Conservation (phyloP, 2,888 invertebrate genomes). For the Tanaodytes sp. region DNA sequence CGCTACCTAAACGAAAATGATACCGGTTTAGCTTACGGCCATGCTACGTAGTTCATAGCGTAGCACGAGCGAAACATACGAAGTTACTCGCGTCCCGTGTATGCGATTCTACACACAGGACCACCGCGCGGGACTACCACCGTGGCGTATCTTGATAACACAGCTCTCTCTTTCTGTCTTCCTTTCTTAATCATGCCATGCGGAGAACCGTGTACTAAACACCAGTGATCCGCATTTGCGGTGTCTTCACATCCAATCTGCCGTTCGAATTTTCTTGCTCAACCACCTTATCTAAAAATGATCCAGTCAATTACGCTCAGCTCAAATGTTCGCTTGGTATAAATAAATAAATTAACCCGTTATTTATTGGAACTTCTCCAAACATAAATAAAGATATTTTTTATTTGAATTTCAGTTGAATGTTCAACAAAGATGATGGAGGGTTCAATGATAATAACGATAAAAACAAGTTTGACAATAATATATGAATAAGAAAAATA, state of each 20-base stretch:
- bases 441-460: too few relatives aligned
- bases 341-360: too few relatives aligned
- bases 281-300: too few relatives aligned
- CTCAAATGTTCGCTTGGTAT: too few relatives aligned
- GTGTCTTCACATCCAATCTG: constrained; percentile 30
- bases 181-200: constrained; percentile 44
- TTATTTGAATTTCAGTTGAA: too few relatives aligned
- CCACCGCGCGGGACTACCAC: constrained; percentile 62
- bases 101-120: constrained; percentile 55
- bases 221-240: constrained; percentile 61
- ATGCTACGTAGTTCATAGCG: constrained; percentile 59
- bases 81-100: constrained; percentile 58
- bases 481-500: too few relatives aligned
- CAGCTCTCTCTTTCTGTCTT: constrained; percentile 50
- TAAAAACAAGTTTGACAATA: too few relatives aligned
- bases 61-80: constrained; percentile 60
- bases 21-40: constrained; percentile 62
- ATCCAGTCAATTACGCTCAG: too few relatives aligned
- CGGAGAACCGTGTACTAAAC: constrained; percentile 54
- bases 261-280: constrained; percentile 24
- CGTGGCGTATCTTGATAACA: constrained; percentile 62
- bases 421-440: too few relatives aligned
- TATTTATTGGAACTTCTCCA: too few relatives aligned
- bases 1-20: constrained; percentile 54
- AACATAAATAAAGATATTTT: too few relatives aligned